These are phyloP conservation scores for Malurus elegans DNA, from an alignment of 2,113 vertebrate genomes.

Conservation along the genomic window DNA sequence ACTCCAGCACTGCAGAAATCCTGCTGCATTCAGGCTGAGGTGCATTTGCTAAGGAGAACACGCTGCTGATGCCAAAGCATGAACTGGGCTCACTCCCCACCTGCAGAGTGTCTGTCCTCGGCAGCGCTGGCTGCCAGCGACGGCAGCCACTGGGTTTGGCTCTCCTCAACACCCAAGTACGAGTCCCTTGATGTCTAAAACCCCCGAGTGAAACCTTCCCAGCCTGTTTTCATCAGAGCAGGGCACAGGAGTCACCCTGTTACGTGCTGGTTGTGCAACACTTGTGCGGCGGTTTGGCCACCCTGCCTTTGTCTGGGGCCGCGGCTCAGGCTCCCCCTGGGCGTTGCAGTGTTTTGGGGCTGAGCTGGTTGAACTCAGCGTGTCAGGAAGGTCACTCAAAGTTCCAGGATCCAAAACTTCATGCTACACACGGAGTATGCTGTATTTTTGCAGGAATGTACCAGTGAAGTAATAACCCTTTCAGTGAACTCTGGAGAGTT, in stretches of 20 bases:
- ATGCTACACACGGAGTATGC: not conserved
- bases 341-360: not conserved
- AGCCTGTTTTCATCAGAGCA: not conserved
- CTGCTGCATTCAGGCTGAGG: not conserved
- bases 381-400: not conserved
- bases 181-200: not conserved
- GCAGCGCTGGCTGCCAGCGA: not conserved
- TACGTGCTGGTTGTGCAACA: rapidly evolving
- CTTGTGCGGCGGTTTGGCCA: not conserved
- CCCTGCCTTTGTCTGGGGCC: not conserved
- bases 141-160: not conserved
- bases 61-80: not conserved
- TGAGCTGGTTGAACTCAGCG: not conserved
- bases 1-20: not conserved
- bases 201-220: not conserved
- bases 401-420: not conserved
- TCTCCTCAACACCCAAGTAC: not conserved
- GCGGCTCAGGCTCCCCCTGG: not conserved
- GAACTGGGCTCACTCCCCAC: not conserved
- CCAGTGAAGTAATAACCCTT: constrained; percentile 39
- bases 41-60: constrained; percentile 3
- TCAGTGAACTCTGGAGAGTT: not conserved
- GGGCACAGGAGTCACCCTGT: not conserved
- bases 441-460: constrained; percentile 28
- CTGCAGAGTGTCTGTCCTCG: not conserved